Evolutionary conservation across 2,113 vertebrate genomes (phyloP).

Genomic region (Lontra canadensis): DNA sequence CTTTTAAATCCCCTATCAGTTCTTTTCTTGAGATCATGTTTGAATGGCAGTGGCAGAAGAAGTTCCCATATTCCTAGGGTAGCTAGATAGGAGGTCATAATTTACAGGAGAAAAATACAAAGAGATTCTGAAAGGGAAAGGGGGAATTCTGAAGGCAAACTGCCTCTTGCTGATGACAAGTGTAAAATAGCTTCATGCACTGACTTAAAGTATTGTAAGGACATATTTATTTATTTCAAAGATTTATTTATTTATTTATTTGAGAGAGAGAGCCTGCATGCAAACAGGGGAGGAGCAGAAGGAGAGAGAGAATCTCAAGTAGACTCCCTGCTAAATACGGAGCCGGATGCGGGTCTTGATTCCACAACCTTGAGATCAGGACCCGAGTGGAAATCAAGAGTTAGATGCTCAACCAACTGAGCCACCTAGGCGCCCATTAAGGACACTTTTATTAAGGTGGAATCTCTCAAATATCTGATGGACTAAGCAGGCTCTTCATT

Average conservation of each 20-base stretch:
- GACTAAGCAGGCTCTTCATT: background rate
- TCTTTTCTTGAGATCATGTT: background rate
- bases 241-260: background rate
- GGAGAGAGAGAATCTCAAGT: background rate
- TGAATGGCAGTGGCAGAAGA: background rate
- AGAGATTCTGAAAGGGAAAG: background rate
- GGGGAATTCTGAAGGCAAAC: background rate
- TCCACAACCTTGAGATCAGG: background rate
- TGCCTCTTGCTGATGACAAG: background rate
- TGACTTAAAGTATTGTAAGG: background rate
- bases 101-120: background rate
- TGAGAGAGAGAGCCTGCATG: background rate
- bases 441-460: background rate
- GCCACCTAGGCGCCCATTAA: background rate
- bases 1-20: background rate
- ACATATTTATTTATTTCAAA: background rate
- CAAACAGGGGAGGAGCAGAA: background rate
- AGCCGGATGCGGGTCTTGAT: background rate
- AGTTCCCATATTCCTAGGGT: background rate
- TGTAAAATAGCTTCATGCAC: background rate
- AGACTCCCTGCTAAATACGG: background rate
- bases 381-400: background rate
- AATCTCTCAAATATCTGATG: background rate
- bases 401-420: background rate
- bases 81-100: background rate